Conservation (phyloP, 2,113 vertebrate genomes). For the Oncorhynchus mykiss region DNA sequence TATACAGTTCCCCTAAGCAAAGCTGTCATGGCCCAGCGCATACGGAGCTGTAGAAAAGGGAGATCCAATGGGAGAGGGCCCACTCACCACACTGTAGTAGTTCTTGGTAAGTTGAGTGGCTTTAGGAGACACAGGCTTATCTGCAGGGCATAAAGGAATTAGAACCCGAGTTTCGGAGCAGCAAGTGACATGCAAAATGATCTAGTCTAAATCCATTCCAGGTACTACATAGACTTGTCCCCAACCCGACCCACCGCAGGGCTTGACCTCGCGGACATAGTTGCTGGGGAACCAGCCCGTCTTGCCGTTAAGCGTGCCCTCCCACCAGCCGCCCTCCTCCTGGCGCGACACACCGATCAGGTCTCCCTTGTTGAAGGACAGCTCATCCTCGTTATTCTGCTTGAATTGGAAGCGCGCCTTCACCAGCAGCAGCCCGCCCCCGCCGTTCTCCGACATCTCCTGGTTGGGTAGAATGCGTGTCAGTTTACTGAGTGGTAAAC, state of each 20-base stretch:
- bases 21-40: too few species aligned
- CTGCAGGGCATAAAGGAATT: slow-evolving; percentile 60
- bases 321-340: slow-evolving; percentile 99
- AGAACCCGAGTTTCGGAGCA: not conserved
- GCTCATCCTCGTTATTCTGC: slow-evolving; percentile 97
- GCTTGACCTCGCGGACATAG: slow-evolving; percentile 95
- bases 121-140: slow-evolving; percentile 93
- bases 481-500: not conserved
- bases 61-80: not conserved
- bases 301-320: slow-evolving; percentile 88
- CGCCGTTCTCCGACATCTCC: slow-evolving; percentile 97
- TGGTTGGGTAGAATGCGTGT: slow-evolving; percentile 41
- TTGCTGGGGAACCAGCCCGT: slow-evolving; percentile 99
- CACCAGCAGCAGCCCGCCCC: slow-evolving; percentile 85
- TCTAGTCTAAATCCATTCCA: too few species aligned
- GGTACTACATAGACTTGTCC: too few species aligned
- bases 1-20: not conserved
- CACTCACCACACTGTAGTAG: slow-evolving; percentile 94
- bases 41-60: not conserved
- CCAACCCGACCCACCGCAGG: slow-evolving; percentile 81
- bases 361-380: slow-evolving; percentile 95
- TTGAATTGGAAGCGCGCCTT: slow-evolving; percentile 98
- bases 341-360: slow-evolving; percentile 91
- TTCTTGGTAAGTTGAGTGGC: slow-evolving; percentile 91
- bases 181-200: not conserved